Evolutionary conservation across 92 coral and sea anemone genomes (phyloP).

Genomic region (Epizoanthus scotinus): DNA sequence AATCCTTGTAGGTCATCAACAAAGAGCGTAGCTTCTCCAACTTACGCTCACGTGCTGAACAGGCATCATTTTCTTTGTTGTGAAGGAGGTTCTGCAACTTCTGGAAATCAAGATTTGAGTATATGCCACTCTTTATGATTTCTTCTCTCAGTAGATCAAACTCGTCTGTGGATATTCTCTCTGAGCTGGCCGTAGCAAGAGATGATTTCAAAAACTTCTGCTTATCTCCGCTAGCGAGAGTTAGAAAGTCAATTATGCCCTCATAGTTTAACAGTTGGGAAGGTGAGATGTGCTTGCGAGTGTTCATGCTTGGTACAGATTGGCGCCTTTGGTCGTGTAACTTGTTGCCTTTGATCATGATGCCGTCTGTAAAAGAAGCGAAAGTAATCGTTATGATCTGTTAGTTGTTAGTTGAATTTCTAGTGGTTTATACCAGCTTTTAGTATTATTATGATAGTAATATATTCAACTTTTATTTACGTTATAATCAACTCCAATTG

Average conservation of each 20-base stretch:
- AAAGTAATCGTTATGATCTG: neutral
- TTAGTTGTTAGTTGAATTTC: neutral
- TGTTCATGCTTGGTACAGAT: neutral
- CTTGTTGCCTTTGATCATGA: neutral
- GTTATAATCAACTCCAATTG: too few relatives aligned
- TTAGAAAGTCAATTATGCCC: slow-evolving; percentile 20
- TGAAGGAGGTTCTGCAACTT: slow-evolving; percentile 14
- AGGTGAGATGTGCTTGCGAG: neutral
- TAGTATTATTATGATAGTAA: too few relatives aligned
- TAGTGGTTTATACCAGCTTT: too few relatives aligned
- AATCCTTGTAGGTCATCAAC: neutral
- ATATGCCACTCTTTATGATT: neutral
- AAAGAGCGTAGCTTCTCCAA: neutral
- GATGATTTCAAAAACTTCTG: slow-evolving; percentile 16
- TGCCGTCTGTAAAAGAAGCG: neutral
- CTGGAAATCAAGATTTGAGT: slow-evolving; percentile 7
- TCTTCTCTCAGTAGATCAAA: neutral
- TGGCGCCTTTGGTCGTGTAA: neutral
- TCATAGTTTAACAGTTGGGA: slow-evolving; percentile 11
- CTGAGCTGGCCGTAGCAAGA: neutral
- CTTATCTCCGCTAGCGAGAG: slow-evolving; percentile 2
- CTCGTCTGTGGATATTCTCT: neutral
- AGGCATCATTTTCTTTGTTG: neutral
- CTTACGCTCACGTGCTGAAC: neutral
- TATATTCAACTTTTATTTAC: too few relatives aligned